Conservation (phyloP, 37 sponge, comb jelly and placozoan species). For the Aphrocallistes beatrix region DNA sequence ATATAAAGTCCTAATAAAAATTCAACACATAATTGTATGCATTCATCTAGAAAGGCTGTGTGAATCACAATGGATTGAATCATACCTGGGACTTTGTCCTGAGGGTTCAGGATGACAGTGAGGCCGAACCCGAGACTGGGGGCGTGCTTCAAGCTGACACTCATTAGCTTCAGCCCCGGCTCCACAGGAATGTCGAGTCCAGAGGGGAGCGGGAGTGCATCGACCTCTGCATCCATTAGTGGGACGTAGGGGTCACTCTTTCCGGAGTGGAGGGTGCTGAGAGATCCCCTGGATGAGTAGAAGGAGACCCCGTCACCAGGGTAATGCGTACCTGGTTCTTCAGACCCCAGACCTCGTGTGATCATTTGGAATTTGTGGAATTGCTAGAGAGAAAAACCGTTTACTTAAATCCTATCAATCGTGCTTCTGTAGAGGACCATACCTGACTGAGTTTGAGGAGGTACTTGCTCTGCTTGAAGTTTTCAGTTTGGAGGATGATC, state of each 20-base stretch:
- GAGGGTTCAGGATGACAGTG: slow-evolving; percentile 17
- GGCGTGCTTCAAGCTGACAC: background rate
- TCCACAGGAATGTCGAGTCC: background rate
- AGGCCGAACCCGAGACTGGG: background rate
- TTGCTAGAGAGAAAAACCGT: background rate
- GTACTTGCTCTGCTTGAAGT: slow-evolving; percentile 5
- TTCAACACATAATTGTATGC: background rate
- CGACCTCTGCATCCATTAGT: background rate
- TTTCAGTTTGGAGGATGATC: background rate
- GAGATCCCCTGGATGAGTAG: slow-evolving; percentile 2
- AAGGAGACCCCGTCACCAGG: background rate
- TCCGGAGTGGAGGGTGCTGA: background rate
- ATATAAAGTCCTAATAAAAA: background rate
- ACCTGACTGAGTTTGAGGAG: background rate
- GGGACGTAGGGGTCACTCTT: background rate
- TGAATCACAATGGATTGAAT: background rate
- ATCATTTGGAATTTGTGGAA: background rate
- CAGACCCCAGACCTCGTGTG: background rate
- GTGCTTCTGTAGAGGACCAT: background rate
- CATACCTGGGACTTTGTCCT: background rate
- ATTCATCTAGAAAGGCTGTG: background rate
- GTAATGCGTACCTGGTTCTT: background rate
- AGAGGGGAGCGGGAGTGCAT: background rate
- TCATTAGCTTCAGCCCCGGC: slow-evolving; percentile 10
- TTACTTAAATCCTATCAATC: too few species aligned